Percentiles rank a stretch among this genome's conserved stretches.
Conservation (phyloP, 1,140 invertebrate genomes). For the Pomacea maculata region DNA sequence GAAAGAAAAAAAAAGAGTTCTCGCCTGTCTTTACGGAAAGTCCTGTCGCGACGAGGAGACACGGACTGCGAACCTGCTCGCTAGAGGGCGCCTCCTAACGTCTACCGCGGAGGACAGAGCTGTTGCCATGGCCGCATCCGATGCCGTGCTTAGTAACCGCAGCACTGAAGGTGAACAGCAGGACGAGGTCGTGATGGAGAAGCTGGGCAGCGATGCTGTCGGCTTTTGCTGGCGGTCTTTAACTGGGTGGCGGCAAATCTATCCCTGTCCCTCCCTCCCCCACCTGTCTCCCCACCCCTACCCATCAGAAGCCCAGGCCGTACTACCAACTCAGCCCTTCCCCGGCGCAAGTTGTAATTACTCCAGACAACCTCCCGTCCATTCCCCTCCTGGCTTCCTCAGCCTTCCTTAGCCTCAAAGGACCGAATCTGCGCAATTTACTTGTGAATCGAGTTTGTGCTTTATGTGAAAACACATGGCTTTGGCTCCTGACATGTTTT, state of each 20-base stretch:
- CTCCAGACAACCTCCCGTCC: not conserved
- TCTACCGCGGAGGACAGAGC: too few relatives aligned
- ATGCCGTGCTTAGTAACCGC: too few relatives aligned
- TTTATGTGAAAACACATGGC: constrained; percentile 42
- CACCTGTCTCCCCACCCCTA: not conserved
- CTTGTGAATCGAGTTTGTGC: constrained; percentile 41
- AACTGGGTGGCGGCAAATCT: not conserved
- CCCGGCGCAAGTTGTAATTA: not conserved
- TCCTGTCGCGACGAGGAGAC: too few relatives aligned
- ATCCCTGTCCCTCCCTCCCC: not conserved
- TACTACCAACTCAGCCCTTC: not conserved
- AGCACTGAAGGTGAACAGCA: too few relatives aligned
- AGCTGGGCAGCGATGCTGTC: not conserved
- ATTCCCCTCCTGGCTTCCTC: not conserved
- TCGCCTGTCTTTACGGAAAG: too few relatives aligned
- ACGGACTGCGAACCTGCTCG: too few relatives aligned
- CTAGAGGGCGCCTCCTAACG: too few relatives aligned
- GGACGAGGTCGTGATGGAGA: not conserved
- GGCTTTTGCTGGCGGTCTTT: not conserved
- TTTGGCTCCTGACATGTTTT: constrained; percentile 39
- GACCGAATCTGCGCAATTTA: constrained; percentile 38
- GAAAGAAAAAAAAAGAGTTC: too few relatives aligned
- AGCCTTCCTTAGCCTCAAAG: constrained; percentile 13
- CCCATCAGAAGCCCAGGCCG: not conserved
- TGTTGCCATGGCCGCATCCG: too few relatives aligned